Evolutionary conservation across 2,797 vertebrate genomes (phyloP), one percentile per base, ranked within the genome.

Genomic region (Anniella stebbinsi): DNA sequence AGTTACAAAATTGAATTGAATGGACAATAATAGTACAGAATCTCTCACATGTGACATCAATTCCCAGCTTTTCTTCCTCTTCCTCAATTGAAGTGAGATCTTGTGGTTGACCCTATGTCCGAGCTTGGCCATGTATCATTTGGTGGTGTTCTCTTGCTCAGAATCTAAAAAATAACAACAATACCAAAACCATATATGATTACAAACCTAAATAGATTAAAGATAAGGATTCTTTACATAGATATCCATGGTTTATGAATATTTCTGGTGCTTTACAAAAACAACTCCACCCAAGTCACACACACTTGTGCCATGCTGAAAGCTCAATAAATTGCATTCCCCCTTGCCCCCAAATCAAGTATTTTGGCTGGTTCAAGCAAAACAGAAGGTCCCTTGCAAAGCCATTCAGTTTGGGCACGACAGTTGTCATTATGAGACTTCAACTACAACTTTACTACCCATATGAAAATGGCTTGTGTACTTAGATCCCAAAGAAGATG

Each of bases 1-100:
- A 96, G 92, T 96, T 98, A 98, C 95, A 98, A 97, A 97, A 97
- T 95, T 92, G 95, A 0, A 33, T 95, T 3, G 89, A 93, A 91
- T 84, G 92, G 96, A 95, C 93, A 92, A 93, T 96, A 94, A 92
- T 33, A 2, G 87, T 92, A 94, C 93, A 94, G 92, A 95, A 91
- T 90, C 92, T 91, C 95, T 96, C 92, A 92, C 89, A 93, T 78
- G 90, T n/a, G 75, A 92, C 72, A 89, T 95, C 93, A 95, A 88
- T 96, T 96, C 96, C 91, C 95, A 91, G 94, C 90, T 86, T 91
- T 91, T 94, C 93, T 80, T 95, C 92, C 89, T 97, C 94, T 91
- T 90, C 94, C 78, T 89, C 94, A 81, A 96, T 93, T 0, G 48
- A 0, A 25, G 84, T 3, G 0, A 93, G 95, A 93, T 96, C 95